Base-by-base conservation (phyloP, 2,888 invertebrate genomes). In the Cryptocheilus praepositus region DNA sequence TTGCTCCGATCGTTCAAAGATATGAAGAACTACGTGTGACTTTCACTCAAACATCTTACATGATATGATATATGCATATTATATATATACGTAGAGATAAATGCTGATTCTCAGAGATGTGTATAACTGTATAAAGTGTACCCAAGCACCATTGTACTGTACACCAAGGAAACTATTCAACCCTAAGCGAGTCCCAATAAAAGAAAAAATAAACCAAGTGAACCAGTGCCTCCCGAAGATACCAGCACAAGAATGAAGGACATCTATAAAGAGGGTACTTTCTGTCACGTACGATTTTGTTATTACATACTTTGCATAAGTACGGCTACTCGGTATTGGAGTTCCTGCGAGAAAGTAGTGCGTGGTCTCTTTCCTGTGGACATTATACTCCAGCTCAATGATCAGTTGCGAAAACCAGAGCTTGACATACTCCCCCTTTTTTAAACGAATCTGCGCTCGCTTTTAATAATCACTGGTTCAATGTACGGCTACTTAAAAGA, bases 251-350 rank as follows among this genome's bases (percentile, higher is more conserved):
- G 36, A 36, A 36, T 36, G 36, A 36, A 36, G 36, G 36, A 36
- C 36, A 36, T 7, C 36, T 36, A 49, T 49, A 49, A 46, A 49
- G n/a, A 49, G 16, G 49, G 16, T 7, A 44, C 58, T 44, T 64
- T 56, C n/a, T 43, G 7, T 36, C 36, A 36, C 36, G 16, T 49
- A 49, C 49, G 49, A 49, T 18, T 49, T 49, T 11, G 49, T 82
- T 78, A 76, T 84, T 89, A 90, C 90, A 88, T 90, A 90, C 89
- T 86, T 89, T 89, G 86, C 86, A 86, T 89, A 85, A 89, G 85
- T 67, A 85, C 85, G 75, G 89, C 89, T 85, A 90, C 89, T 85
- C 88, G 89, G 84, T 88, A 87, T 86, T 89, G 89, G 71, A 90
- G 89, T 79, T 89, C 88, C 87, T 90, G 89, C 70, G 89, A 88